phyloP scores from a whole-genome alignment of 2,797 vertebrate genomes.

The Sebastes hubbsi region DNA sequence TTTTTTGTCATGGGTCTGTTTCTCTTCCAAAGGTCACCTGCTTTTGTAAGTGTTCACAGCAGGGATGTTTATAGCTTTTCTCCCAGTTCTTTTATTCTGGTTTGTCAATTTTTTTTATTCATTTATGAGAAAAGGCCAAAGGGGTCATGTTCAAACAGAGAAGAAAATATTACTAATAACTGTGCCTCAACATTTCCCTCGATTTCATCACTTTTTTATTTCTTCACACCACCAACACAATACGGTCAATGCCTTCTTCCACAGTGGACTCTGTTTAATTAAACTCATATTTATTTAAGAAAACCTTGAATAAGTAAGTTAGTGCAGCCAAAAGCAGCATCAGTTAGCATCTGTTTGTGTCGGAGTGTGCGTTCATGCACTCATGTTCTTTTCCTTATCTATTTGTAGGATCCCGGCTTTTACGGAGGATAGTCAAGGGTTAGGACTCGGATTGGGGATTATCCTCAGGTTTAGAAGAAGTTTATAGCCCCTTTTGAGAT shows the following conservation, averaged over 20 bases:
- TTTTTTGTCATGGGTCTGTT: neutral
- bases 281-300: neutral
- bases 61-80: neutral
- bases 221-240: neutral
- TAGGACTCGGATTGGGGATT: neutral
- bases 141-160: neutral
- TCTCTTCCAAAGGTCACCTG: neutral
- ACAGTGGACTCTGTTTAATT: neutral
- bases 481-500: neutral
- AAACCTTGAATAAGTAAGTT: neutral
- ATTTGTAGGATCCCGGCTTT: neutral
- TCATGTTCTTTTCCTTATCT: neutral
- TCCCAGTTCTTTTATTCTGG: neutral
- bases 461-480: neutral
- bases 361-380: neutral
- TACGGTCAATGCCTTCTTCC: neutral
- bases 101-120: neutral
- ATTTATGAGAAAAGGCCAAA: neutral
- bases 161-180: neutral
- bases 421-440: neutral
- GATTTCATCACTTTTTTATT: neutral
- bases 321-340: neutral
- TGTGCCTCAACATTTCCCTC: neutral
- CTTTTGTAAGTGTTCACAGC: neutral
- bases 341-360: neutral